Percentiles rank a stretch among this genome's conserved stretches.
Conservation (phyloP, 2,113 vertebrate species). For the Saccopteryx leptura region DNA sequence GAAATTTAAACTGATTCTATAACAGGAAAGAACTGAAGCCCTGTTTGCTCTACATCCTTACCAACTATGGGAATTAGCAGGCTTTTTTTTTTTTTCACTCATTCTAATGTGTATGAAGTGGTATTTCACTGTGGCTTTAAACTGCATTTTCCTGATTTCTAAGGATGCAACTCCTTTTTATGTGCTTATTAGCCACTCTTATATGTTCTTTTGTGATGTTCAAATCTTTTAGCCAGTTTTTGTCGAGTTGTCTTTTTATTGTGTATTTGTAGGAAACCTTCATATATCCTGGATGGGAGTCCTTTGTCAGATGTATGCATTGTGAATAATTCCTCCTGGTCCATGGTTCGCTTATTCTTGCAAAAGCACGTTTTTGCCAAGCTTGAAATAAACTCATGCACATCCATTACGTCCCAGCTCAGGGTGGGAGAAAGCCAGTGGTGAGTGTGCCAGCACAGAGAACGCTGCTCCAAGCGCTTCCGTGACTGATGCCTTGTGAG, state of each 20-base stretch:
- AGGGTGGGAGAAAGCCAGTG: not conserved
- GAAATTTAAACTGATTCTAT: conserved; percentile 23
- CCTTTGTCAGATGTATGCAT: not conserved
- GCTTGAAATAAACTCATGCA: not conserved
- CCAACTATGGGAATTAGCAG: not conserved
- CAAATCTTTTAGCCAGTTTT: not conserved
- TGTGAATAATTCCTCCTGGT: conserved; percentile 10
- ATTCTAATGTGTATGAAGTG: not conserved
- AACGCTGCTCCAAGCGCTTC: not conserved
- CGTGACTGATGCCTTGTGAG: not conserved
- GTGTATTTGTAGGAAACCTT: not conserved
- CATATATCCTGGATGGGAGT: not conserved
- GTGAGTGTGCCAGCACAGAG: not conserved
- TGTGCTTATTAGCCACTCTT: not conserved
- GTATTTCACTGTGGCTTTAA: not conserved
- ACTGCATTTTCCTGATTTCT: conserved; percentile 37
- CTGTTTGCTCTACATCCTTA: not conserved
- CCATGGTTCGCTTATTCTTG: not conserved
- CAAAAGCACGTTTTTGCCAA: conserved; percentile 3
- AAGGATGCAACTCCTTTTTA: not conserved
- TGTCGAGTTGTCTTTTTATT: not conserved
- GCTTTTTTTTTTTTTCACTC: not conserved
- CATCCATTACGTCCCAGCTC: not conserved
- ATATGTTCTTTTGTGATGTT: not conserved
- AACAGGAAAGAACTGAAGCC: not conserved